Conservation (phyloP, 2,888 invertebrate species). For the Drosophila meridionalis region DNA sequence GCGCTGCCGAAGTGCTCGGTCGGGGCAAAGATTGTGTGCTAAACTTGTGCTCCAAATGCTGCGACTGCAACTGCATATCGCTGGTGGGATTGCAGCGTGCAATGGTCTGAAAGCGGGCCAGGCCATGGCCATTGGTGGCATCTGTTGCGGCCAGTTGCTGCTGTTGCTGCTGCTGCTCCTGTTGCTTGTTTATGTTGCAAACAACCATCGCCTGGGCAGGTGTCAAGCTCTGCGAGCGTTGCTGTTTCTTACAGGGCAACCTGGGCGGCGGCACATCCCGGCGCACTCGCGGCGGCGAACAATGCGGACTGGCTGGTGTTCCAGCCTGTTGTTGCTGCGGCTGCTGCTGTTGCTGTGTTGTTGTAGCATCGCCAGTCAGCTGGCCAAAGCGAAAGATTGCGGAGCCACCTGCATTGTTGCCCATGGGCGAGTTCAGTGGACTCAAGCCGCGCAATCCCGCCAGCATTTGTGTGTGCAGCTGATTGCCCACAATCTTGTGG, state of each 20-base stretch:
- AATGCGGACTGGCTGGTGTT: slow-evolving; percentile 85
- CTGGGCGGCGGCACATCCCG: slow-evolving; percentile 86
- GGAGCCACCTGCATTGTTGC: slow-evolving; percentile 76
- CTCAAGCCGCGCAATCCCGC: slow-evolving; percentile 84
- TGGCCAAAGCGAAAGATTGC: slow-evolving; percentile 82
- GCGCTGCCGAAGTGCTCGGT: slow-evolving; percentile 82
- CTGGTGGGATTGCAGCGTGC: slow-evolving; percentile 81
- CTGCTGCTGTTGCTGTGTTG: slow-evolving; percentile 48
- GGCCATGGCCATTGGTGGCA: slow-evolving; percentile 64
- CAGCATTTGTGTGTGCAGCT: slow-evolving; percentile 84
- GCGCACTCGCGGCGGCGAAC: slow-evolving; percentile 87
- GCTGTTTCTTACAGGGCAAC: slow-evolving; percentile 87
- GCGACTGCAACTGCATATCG: slow-evolving; percentile 75
- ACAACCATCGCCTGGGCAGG: slow-evolving; percentile 86
- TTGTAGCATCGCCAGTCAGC: slow-evolving; percentile 16
- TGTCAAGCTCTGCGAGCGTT: slow-evolving; percentile 92
- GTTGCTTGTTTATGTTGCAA: slow-evolving; percentile 70
- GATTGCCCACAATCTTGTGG: slow-evolving; percentile 87
- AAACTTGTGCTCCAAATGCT: slow-evolving; percentile 85
- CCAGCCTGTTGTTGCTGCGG: slow-evolving; percentile 58
- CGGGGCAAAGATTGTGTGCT: slow-evolving; percentile 87
- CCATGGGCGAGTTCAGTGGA: slow-evolving; percentile 84
- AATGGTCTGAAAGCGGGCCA: slow-evolving; percentile 81
- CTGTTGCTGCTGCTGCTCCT: slow-evolving; percentile 59
- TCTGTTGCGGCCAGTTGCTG: slow-evolving; percentile 31